phyloP scores from a whole-genome alignment of 1,140 invertebrate species.

The Drosophila repleta region DNA sequence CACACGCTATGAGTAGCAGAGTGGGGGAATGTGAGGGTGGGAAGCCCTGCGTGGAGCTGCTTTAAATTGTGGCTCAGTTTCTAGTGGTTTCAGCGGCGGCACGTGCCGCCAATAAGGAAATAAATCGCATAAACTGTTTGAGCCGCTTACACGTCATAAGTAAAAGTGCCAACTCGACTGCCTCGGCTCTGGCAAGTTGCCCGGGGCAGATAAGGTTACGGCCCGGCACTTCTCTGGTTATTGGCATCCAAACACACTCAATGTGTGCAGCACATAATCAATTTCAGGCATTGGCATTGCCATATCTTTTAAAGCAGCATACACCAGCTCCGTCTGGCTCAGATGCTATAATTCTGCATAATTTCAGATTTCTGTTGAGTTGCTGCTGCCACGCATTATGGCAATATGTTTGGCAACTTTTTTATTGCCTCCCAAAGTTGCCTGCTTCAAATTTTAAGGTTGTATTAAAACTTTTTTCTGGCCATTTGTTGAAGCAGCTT shows the following conservation, averaged over 20 bases:
- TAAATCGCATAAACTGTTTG: slow-evolving; percentile 52
- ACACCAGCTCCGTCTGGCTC: slow-evolving; percentile 14
- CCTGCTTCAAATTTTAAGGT: slow-evolving; percentile 7
- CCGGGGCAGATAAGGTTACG: slow-evolving; percentile 46
- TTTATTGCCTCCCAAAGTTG: slow-evolving; percentile 4
- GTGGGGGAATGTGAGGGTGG: neutral
- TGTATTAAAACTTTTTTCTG: neutral
- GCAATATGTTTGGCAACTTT: slow-evolving; percentile 13
- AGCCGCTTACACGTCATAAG: slow-evolving; percentile 57
- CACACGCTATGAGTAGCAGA: slow-evolving; percentile 8
- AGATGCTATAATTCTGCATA: slow-evolving; percentile 3
- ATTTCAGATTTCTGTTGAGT: slow-evolving; percentile 12
- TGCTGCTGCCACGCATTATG: neutral
- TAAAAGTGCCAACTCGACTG: slow-evolving; percentile 34
- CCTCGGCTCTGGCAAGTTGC: slow-evolving; percentile 28
- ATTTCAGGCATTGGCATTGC: slow-evolving; percentile 29
- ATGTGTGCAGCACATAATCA: slow-evolving; percentile 36
- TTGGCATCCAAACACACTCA: slow-evolving; percentile 37
- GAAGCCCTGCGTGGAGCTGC: slow-evolving; percentile 30
- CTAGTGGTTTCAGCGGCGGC: slow-evolving; percentile 28
- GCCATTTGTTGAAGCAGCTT: neutral
- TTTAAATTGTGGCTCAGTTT: slow-evolving; percentile 38
- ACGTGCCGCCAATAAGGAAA: slow-evolving; percentile 54
- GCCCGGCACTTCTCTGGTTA: slow-evolving; percentile 36
- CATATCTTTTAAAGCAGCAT: slow-evolving; percentile 39